These are phyloP conservation scores for Saguinus midas DNA, from an alignment of 2,113 vertebrate species.

Conservation along the genomic window DNA sequence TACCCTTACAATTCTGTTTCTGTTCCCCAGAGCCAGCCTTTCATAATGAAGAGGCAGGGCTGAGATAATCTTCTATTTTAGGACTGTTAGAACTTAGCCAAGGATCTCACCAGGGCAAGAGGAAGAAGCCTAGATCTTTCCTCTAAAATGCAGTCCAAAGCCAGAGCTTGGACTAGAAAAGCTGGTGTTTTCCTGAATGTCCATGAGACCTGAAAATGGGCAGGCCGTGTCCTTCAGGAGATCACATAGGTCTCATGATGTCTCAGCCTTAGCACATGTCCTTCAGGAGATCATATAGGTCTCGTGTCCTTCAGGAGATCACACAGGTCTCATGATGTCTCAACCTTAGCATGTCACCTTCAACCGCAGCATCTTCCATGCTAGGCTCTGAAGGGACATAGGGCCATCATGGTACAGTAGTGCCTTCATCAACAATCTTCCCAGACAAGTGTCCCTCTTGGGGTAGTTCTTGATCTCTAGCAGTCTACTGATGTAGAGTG, in stretches of 20 bases:
- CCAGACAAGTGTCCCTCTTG: background rate
- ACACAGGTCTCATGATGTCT: background rate
- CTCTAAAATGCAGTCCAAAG: background rate
- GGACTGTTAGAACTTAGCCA: background rate
- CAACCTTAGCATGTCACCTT: background rate
- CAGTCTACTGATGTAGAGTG: background rate
- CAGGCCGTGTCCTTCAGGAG: accelerated
- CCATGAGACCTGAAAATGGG: background rate
- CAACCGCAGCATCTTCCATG: background rate
- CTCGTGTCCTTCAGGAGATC: background rate
- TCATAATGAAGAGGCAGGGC: background rate
- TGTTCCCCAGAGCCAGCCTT: background rate
- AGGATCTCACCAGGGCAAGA: background rate
- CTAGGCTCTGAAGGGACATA: background rate
- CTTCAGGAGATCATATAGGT: background rate
- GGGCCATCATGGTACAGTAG: too few relatives aligned
- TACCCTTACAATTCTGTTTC: background rate
- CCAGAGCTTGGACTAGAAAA: background rate
- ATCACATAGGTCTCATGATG: background rate
- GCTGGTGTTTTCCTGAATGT: background rate
- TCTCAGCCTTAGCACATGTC: background rate
- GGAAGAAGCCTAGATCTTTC: background rate
- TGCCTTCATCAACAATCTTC: background rate
- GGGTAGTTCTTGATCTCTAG: background rate
- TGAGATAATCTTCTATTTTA: background rate